phyloP scores from a whole-genome alignment of 2,797 vertebrate species.

The Odontamblyopus lacepedii region DNA sequence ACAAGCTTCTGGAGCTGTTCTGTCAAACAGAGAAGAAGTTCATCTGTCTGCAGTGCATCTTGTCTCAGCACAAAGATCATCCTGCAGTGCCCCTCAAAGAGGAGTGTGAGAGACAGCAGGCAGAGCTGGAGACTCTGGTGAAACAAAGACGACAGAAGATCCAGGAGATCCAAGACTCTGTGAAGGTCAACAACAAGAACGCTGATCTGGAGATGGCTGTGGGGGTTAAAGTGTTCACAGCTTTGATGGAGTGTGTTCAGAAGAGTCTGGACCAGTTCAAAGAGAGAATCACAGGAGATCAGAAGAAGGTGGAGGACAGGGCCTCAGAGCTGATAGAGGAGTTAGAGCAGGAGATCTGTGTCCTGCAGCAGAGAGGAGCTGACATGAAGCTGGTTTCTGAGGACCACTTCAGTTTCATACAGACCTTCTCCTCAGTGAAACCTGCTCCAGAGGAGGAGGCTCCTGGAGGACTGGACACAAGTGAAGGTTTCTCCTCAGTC shows the following conservation, averaged over 20 bases:
- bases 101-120: constrained; percentile 1
- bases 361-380: constrained; percentile 1
- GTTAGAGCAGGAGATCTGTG: constrained; percentile 2
- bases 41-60: not conserved
- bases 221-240: not conserved
- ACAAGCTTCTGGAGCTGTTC: constrained; percentile 3
- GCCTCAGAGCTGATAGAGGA: constrained; percentile 1
- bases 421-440: constrained; percentile 7
- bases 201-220: not conserved
- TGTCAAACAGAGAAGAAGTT: not conserved
- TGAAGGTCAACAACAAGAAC: not conserved
- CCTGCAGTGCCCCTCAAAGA: not conserved
- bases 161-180: not conserved
- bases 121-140: not conserved
- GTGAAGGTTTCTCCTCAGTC: not conserved
- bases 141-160: constrained; percentile 2
- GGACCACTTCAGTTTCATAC: constrained; percentile 1
- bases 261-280: not conserved
- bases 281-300: not conserved
- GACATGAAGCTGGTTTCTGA: not conserved
- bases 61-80: not conserved
- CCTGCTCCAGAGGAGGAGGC: not conserved
- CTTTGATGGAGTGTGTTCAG: not conserved
- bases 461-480: not conserved
- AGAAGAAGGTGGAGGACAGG: constrained; percentile 2